These are phyloP conservation scores for Aradophagus sp. DNA, from an alignment of 1,140 invertebrate genomes.

Conservation along the genomic window DNA sequence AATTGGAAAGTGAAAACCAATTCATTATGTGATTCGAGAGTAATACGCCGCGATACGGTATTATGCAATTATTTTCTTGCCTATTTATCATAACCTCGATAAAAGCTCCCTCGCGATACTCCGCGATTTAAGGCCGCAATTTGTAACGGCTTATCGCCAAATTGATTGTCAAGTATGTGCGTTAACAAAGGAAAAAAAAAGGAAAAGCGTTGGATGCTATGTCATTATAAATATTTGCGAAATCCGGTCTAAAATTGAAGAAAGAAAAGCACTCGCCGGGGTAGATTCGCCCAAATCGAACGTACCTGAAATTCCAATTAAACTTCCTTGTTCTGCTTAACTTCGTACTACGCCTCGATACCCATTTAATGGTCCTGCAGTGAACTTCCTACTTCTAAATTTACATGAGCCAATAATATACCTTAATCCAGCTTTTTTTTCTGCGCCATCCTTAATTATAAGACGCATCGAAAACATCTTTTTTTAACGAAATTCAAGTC, in stretches of 20 bases:
- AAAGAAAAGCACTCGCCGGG: not conserved
- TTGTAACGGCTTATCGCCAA: constrained; percentile 7
- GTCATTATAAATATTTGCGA: too few species aligned
- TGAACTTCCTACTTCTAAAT: constrained; percentile 19
- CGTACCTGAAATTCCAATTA: constrained; percentile 30
- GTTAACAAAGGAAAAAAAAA: too few species aligned
- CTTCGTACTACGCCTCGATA: constrained; percentile 19
- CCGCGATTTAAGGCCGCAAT: constrained; percentile 12
- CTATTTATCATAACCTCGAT: constrained; percentile 28
- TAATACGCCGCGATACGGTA: constrained; percentile 18
- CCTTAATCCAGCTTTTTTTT: too few species aligned
- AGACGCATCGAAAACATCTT: too few species aligned
- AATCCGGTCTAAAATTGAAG: too few species aligned
- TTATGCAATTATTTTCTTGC: constrained; percentile 37
- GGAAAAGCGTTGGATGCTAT: too few species aligned
- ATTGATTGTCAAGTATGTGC: constrained; percentile 23
- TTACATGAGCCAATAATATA: too few species aligned
- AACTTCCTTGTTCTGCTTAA: constrained; percentile 32
- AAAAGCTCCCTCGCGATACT: constrained; percentile 20
- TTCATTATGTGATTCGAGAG: constrained; percentile 23
- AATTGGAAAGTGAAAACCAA: constrained; percentile 45
- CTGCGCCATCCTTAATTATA: too few species aligned
- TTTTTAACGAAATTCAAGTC: too few species aligned
- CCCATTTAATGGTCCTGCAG: constrained; percentile 4
- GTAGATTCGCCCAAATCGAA: constrained; percentile 13